Base-by-base conservation (phyloP, 92 coral and sea anemone genomes). In the Plumapathes pennacea region DNA sequence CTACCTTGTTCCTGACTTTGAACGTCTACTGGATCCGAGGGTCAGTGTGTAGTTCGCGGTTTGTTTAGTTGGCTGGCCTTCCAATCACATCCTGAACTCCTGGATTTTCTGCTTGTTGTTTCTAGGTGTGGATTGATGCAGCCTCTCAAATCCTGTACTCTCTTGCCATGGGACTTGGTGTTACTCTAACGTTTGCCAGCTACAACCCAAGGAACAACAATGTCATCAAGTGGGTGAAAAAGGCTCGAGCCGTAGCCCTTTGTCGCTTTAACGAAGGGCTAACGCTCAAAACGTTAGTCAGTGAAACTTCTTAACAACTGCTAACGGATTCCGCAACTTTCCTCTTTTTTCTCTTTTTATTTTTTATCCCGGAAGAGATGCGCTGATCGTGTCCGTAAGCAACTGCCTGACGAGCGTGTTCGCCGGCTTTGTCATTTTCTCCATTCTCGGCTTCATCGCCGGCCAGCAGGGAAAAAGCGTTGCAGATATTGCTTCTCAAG, bases 101-200 rank as follows among this genome's bases (percentile, higher is more conserved):
- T 19, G 7, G 2, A 44, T 50, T 50, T 23, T 15, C 4, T 6
- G 10, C 42, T 36, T 33, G 26, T 18, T 54, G 5, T 8, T 50
- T 30, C 5, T 23, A 90, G 97, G 97, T 86, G 14, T 90, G 97
- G 97, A 53, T 90, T 0, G 95, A 77, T 25, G 97, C 88, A 5
- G 97, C 97, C 0, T 76, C 95, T 0, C 97, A 86, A 47, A 84
- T 90, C 25, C 66, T 86, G 42, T 85, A 85, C 58, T 86, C 97
- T 1, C 55, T 90, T 38, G 79, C 88, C 0, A 77, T 90, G 70
- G 97, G 97, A 2, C 50, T 85, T 39, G 97, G 95, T 8, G 97
- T 86, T 9, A 73, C 77, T 9, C 78, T 90, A 6, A 82, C 74
- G 7, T 90, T 88, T 51, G 85, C 90, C 42, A 90, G 97, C 59